Percentiles rank a stretch among this genome's conserved stretches.
Conservation (phyloP, 2,113 vertebrate species). For the Centropristis striata region DNA sequence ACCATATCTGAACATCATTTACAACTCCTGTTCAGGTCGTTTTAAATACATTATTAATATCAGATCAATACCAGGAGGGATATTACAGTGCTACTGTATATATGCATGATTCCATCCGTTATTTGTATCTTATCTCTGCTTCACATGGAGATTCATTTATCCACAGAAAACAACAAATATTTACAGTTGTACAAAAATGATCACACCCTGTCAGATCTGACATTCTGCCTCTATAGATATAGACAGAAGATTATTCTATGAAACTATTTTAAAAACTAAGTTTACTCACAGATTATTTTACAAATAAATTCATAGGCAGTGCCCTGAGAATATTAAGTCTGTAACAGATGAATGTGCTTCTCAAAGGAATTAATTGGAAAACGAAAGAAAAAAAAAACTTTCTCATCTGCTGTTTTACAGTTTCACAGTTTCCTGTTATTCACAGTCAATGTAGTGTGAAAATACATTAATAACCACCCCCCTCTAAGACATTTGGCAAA, state of each 20-base stretch:
- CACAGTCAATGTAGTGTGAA: constrained; percentile 47
- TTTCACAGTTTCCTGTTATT: constrained; percentile 63
- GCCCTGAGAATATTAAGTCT: constrained; percentile 65
- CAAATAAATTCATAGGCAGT: constrained; percentile 45
- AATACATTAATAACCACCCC: constrained; percentile 21
- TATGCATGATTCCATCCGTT: neutral
- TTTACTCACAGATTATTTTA: constrained; percentile 36
- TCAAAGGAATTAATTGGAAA: constrained; percentile 41
- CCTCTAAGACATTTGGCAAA: constrained; percentile 32
- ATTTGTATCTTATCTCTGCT: neutral
- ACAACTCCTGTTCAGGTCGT: neutral
- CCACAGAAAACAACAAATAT: constrained; percentile 28
- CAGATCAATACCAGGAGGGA: neutral
- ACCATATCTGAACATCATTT: constrained; percentile 1
- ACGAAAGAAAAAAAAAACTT: constrained; percentile 37
- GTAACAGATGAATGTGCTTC: constrained; percentile 33
- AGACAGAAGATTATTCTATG: constrained; percentile 18
- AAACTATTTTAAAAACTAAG: constrained; percentile 54
- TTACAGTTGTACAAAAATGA: constrained; percentile 37
- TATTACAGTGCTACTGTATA: neutral
- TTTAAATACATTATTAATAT: constrained; percentile 10
- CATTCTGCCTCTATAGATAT: neutral
- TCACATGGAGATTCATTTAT: neutral
- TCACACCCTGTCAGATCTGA: neutral
- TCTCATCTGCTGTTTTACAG: constrained; percentile 29